Evolutionary conservation across 2,113 vertebrate species (phyloP), one percentile per base, ranked within the genome.

Genomic region (Vulpes lagopus): DNA sequence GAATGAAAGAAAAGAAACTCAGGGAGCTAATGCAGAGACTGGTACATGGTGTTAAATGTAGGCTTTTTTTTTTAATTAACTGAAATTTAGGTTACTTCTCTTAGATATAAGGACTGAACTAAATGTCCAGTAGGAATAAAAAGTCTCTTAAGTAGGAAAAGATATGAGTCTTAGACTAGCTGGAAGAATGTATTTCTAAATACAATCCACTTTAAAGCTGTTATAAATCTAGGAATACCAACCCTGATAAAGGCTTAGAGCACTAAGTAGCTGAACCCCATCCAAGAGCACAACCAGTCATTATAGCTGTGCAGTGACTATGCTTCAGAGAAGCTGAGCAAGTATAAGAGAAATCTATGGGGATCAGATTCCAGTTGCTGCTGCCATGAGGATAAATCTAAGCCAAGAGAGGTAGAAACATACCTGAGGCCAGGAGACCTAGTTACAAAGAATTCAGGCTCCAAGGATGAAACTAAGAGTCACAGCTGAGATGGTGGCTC

Each of bases 241-340:
- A 14, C 10, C 49, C 11, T 60, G 32, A 32, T 64, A 53, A 88
- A 88, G n/a, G 4, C 27, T 65, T 71, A 55, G 51, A 20, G 55
- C 6, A 43, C 17, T 65, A 20, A 80, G 35, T 69, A 62, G 23
- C 4, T 22, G 16, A 96, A 38, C 23, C 5, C 16, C 15, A 23
- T 17, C 51, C 22, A 15, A 69, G 8, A 19, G 5, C 49, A 35
- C 5, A 81, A 9, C 2, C 30, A 65, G 38, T 69, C 20, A 8
- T 80, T 83, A 94, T 7, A 62, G 7, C 20, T 89, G 3, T 65
- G 0, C 59, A 55, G 4, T 87, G 74, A 49, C 74, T 43, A 7
- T 86, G 73, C 60, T 91, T 86, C 55, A n/a, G 30, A 93, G n/a
- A 91, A 74, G 30, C 14, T 43, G 27, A 55, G 8, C 30, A 85